Conservation (phyloP, 2,888 invertebrate species). For the Matsumyia berberina region DNA sequence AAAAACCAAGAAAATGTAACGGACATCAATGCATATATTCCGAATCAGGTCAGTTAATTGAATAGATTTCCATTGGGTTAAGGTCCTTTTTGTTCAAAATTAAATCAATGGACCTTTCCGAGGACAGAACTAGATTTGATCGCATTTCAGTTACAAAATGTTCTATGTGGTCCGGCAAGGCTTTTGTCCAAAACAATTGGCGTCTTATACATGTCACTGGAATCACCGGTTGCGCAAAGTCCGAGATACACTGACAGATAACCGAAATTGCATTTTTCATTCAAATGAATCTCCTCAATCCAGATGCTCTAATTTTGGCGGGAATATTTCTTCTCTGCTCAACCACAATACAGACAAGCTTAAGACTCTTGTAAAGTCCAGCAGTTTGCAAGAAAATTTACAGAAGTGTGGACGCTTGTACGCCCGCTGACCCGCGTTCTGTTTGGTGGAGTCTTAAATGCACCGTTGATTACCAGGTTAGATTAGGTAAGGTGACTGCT, state of each 20-base stretch:
- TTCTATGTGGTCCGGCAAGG: background rate
- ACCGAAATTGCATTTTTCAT: background rate
- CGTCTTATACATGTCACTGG: conserved; percentile 4
- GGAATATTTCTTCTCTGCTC: background rate
- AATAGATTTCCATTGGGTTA: background rate
- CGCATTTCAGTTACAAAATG: conserved; percentile 34
- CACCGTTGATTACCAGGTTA: no score
- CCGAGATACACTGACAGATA: no score
- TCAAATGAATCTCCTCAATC: background rate
- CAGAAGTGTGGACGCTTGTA: no score
- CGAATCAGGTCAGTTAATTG: conserved; percentile 26
- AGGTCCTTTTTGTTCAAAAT: background rate
- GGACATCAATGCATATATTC: conserved; percentile 25
- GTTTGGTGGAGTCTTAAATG: no score
- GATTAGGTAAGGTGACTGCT: no score
- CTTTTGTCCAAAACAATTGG: background rate
- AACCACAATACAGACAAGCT: no score
- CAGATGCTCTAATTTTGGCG: conserved; percentile 12
- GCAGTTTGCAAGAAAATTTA: no score
- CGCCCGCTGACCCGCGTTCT: no score
- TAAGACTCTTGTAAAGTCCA: no score
- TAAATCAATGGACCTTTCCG: conserved; percentile 31
- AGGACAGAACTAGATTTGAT: conserved; percentile 16
- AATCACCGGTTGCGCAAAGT: background rate
- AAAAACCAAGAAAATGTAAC: conserved; percentile 41